These are phyloP conservation scores for Heterotis niloticus DNA, from an alignment of 2,113 vertebrate species.

Conservation along the genomic window DNA sequence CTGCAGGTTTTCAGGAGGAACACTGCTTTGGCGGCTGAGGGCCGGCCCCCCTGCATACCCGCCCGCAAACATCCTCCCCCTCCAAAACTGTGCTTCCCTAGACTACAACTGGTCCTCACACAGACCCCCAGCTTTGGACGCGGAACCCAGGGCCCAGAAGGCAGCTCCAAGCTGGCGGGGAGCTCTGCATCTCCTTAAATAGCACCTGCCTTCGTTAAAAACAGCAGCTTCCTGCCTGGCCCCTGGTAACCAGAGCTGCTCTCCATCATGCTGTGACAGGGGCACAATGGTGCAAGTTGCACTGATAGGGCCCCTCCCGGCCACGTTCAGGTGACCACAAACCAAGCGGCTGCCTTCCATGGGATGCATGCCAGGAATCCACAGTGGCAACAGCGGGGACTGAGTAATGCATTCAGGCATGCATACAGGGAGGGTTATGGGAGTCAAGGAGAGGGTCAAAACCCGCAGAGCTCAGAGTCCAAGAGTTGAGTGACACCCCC, in stretches of 20 bases:
- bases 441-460: background rate
- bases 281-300: slow-evolving; percentile 55
- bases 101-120: slow-evolving; percentile 29
- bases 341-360: slow-evolving; percentile 38
- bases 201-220: slow-evolving; percentile 53
- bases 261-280: slow-evolving; percentile 47
- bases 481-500: background rate
- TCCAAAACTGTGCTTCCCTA: slow-evolving; percentile 16
- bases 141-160: slow-evolving; percentile 48
- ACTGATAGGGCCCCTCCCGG: slow-evolving; percentile 45
- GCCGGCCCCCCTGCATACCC: slow-evolving; percentile 49
- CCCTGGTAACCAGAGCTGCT: slow-evolving; percentile 55
- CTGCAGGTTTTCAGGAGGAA: slow-evolving; percentile 64
- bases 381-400: slow-evolving; percentile 19
- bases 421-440: background rate
- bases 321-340: slow-evolving; percentile 56
- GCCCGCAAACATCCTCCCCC: slow-evolving; percentile 63
- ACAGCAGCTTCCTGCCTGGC: slow-evolving; percentile 54
- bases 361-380: slow-evolving; percentile 46
- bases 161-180: slow-evolving; percentile 41
- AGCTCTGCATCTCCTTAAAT: slow-evolving; percentile 63
- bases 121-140: slow-evolving; percentile 18
- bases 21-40: slow-evolving; percentile 54
- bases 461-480: background rate
- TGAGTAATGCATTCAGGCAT: slow-evolving; percentile 9